A percentile compares a stretch with the other conserved stretches of the same genome.
These are phyloP conservation scores for Saturnia japonica DNA, from an alignment of 2,888 invertebrate genomes.

Conservation along the genomic window DNA sequence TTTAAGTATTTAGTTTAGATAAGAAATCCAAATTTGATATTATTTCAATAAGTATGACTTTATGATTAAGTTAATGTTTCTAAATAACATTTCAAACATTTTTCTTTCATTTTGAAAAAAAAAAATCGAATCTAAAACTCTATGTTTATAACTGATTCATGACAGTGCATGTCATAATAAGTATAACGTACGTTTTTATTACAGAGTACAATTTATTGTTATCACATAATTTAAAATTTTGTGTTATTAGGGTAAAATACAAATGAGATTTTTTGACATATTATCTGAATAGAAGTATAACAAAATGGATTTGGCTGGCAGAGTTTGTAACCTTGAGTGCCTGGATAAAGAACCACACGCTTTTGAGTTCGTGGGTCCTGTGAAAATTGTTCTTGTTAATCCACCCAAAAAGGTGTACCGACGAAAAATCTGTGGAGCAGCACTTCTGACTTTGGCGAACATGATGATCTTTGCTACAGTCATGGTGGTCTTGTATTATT, in stretches of 20 bases:
- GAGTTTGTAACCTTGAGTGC: slow-evolving; percentile 52
- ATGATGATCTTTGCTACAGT: slow-evolving; percentile 47
- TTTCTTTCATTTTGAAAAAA: not conserved
- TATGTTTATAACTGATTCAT: not conserved
- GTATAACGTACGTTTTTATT: not conserved
- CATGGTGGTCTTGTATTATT: slow-evolving; percentile 36
- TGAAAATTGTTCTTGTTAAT: slow-evolving; percentile 60
- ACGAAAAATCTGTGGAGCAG: slow-evolving; percentile 39
- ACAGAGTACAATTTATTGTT: not conserved
- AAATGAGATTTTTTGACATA: not conserved
- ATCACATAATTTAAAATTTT: not conserved
- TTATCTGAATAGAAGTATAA: not conserved
- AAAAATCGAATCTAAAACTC: not conserved
- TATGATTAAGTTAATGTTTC: too few relatives aligned
- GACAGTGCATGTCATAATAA: not conserved
- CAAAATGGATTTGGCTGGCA: slow-evolving; percentile 23
- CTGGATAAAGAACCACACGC: slow-evolving; percentile 27
- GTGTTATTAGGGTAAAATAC: not conserved
- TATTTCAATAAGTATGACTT: too few relatives aligned
- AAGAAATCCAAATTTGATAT: not conserved
- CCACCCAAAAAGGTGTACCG: slow-evolving; percentile 38
- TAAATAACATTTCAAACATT: not conserved
- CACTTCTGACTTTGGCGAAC: slow-evolving; percentile 42
- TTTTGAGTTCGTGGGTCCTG: slow-evolving; percentile 57
- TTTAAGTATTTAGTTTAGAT: not conserved